These are phyloP conservation scores for Drosophila peninsularis DNA, from an alignment of 2,888 invertebrate genomes.

Conservation along the genomic window DNA sequence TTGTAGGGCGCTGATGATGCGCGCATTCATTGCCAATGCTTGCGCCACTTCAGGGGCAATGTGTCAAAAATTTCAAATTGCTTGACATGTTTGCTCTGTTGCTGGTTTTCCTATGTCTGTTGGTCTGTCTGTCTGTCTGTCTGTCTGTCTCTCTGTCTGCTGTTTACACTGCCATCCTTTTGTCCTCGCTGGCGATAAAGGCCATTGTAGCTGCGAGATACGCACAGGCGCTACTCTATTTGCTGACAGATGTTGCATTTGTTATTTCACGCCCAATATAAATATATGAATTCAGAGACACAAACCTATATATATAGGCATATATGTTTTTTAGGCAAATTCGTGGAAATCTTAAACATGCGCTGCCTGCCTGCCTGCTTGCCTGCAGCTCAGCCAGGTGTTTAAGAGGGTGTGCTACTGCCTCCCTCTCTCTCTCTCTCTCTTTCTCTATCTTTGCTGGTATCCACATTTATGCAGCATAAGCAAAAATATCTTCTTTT, in stretches of 20 bases:
- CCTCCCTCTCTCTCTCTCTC: too few species aligned
- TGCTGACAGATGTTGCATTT: constrained; percentile 66
- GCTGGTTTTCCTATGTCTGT: constrained; percentile 11
- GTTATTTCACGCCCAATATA: constrained; percentile 21
- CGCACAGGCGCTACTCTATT: constrained; percentile 51
- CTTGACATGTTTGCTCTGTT: constrained; percentile 73
- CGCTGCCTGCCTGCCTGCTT: background rate
- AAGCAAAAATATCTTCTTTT: constrained; percentile 46
- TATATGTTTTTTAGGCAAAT: constrained; percentile 32
- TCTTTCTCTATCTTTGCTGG: background rate
- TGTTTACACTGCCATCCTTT: constrained; percentile 74
- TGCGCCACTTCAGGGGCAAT: constrained; percentile 70
- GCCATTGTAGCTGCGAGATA: constrained; percentile 60
- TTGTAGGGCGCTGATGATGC: constrained; percentile 16
- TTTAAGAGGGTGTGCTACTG: background rate
- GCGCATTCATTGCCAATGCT: constrained; percentile 39
- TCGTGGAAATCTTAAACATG: constrained; percentile 51
- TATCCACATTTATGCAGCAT: constrained; percentile 39
- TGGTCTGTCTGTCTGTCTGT: constrained; percentile 26
- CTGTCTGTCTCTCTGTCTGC: constrained; percentile 34
- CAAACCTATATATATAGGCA: background rate
- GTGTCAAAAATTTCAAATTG: constrained; percentile 66
- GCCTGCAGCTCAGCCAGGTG: constrained; percentile 39
- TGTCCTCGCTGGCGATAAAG: constrained; percentile 63
- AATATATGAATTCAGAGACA: background rate